phyloP scores from a whole-genome alignment of 2,113 vertebrate genomes.

The Aldabrachelys gigantea region DNA sequence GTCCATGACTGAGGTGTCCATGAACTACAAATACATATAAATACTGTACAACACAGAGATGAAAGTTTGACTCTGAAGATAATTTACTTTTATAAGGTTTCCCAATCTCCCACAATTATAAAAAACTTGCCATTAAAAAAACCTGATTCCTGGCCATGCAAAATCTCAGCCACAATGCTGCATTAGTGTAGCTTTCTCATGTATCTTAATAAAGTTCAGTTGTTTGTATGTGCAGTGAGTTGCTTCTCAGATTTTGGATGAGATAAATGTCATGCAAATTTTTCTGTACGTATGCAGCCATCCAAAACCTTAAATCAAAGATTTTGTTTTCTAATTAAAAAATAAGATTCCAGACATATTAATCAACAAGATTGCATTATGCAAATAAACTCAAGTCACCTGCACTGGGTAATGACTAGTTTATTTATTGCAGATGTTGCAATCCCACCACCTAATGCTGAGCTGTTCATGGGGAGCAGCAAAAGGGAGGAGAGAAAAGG shows the following conservation, averaged over 20 bases:
- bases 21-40: background rate
- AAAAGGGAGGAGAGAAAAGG: background rate
- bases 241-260: slow-evolving; percentile 1
- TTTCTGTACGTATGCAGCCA: background rate
- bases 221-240: background rate
- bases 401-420: background rate
- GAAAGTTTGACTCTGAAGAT: background rate
- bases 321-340: slow-evolving; percentile 18
- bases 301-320: background rate
- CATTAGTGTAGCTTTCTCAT: background rate
- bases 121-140: background rate
- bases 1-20: background rate
- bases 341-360: background rate
- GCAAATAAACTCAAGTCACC: background rate
- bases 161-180: background rate
- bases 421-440: background rate
- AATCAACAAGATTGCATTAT: background rate
- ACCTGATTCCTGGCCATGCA: background rate
- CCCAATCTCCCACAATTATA: background rate
- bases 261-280: slow-evolving; percentile 8
- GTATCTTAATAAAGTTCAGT: background rate
- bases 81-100: background rate
- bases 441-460: background rate
- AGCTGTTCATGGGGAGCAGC: background rate
- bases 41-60: background rate